These are phyloP conservation scores for Formica selysi DNA, from an alignment of 1,140 invertebrate genomes.

Conservation along the genomic window DNA sequence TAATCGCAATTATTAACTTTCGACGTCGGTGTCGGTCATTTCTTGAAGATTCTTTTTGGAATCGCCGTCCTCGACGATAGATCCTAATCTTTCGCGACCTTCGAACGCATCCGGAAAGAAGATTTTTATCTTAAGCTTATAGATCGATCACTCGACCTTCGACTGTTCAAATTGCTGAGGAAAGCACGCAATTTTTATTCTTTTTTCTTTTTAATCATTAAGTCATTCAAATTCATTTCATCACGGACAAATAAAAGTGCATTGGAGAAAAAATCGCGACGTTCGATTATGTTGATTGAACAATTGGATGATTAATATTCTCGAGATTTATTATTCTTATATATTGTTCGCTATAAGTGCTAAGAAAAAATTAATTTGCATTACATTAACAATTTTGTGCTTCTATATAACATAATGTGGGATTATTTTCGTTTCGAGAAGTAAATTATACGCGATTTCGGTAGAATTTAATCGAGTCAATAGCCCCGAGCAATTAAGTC, in stretches of 20 bases:
- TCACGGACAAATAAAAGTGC: not conserved
- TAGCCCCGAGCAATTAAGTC: conserved; percentile 60
- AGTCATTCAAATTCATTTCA: conserved; percentile 5
- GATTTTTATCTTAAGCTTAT: conserved; percentile 45
- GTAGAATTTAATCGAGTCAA: not conserved
- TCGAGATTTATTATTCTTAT: not conserved
- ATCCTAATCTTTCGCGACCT: conserved; percentile 71
- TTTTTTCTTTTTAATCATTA: conserved; percentile 1
- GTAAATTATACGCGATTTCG: not conserved
- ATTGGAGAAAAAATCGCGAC: conserved; percentile 3
- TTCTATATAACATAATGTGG: not conserved
- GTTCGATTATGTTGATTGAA: conserved; percentile 15
- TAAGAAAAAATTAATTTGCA: not conserved
- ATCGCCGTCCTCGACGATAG: conserved; percentile 57
- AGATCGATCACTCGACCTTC: conserved; percentile 69
- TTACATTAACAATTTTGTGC: not conserved
- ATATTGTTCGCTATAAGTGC: not conserved
- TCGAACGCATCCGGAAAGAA: conserved; percentile 72
- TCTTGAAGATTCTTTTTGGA: conserved; percentile 15
- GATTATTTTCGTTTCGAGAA: not conserved
- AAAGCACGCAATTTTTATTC: conserved; percentile 38
- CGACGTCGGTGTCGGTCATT: conserved; percentile 38
- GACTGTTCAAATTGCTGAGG: conserved; percentile 58
- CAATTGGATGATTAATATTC: not conserved
- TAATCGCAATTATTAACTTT: conserved; percentile 71